A percentile compares a stretch with the other conserved stretches of the same genome.
Evolutionary conservation across 2,113 vertebrate genomes (phyloP).

Genomic region (Butorides virescens): DNA sequence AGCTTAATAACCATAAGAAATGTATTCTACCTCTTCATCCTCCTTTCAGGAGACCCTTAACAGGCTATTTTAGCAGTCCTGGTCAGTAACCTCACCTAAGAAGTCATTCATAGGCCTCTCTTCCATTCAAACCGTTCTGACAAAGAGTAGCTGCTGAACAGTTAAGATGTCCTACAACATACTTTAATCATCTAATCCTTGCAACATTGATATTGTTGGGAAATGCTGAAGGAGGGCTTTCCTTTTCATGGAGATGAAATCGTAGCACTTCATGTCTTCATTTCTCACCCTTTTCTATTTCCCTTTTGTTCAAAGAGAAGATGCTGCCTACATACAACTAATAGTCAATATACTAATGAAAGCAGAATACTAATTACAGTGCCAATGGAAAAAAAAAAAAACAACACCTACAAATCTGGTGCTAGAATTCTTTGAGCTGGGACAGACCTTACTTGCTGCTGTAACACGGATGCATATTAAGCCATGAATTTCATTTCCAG

Average conservation of each 20-base stretch:
- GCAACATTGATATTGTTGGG: neutral
- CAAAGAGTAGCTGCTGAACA: neutral
- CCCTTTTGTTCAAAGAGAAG: neutral
- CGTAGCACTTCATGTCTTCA: neutral
- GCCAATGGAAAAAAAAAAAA: neutral
- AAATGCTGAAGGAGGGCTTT: neutral
- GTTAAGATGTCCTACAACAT: neutral
- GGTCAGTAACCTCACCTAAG: neutral
- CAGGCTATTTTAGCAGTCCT: neutral
- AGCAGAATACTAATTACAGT: neutral
- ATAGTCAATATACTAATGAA: neutral
- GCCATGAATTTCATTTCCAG: neutral
- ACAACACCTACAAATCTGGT: neutral
- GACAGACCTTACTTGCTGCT: neutral
- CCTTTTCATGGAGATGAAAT: neutral
- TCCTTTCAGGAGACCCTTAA: neutral
- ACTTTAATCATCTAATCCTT: neutral
- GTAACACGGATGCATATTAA: neutral
- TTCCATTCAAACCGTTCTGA: neutral
- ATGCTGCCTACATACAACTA: neutral
- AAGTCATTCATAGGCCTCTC: neutral
- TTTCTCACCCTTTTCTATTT: neutral
- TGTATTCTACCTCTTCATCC: neutral
- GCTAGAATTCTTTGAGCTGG: neutral
- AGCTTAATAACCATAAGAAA: neutral